Conservation (phyloP, 30 jellyfish, hydroid and myxozoan species). For the Rhopilema esculentum region DNA sequence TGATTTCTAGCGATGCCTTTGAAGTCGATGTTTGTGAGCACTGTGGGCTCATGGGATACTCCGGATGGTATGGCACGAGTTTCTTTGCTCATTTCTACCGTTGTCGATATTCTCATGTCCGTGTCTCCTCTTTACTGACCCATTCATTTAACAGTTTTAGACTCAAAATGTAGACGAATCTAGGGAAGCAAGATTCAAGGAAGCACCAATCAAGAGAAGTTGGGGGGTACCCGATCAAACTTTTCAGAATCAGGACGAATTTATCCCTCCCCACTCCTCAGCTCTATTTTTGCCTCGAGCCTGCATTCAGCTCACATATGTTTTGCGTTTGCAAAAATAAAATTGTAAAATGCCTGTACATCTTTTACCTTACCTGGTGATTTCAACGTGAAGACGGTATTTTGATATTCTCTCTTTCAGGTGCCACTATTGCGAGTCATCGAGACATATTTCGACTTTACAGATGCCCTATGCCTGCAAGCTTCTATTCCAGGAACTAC, state of each 20-base stretch:
- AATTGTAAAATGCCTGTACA: too few species aligned
- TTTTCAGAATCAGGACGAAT: too few species aligned
- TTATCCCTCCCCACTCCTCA: too few species aligned
- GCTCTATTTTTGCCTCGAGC: too few species aligned
- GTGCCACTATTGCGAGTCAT: slow-evolving; percentile 97
- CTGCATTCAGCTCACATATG: too few species aligned
- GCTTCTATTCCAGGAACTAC: slow-evolving; percentile 96
- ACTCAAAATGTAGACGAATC: too few species aligned
- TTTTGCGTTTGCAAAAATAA: too few species aligned
- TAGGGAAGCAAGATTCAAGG: too few species aligned
- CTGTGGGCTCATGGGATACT: slow-evolving; percentile 99
- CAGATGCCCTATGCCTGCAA: slow-evolving; percentile 99
- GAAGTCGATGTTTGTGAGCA: slow-evolving; percentile 97
- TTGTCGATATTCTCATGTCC: not conserved
- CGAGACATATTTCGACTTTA: slow-evolving; percentile 90
- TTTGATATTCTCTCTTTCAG: slow-evolving; percentile 39
- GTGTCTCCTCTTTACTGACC: too few species aligned
- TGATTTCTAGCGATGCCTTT: slow-evolving; percentile 99
- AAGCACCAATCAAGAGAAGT: too few species aligned
- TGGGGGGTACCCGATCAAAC: too few species aligned
- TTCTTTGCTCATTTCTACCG: not conserved
- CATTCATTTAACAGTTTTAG: too few species aligned
- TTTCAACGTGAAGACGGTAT: not conserved
- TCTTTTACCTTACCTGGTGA: not conserved
- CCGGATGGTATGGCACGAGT: slow-evolving; percentile 86